Base-by-base conservation (phyloP, 2,888 invertebrate genomes). In the Steinernema carpocapsae region DNA sequence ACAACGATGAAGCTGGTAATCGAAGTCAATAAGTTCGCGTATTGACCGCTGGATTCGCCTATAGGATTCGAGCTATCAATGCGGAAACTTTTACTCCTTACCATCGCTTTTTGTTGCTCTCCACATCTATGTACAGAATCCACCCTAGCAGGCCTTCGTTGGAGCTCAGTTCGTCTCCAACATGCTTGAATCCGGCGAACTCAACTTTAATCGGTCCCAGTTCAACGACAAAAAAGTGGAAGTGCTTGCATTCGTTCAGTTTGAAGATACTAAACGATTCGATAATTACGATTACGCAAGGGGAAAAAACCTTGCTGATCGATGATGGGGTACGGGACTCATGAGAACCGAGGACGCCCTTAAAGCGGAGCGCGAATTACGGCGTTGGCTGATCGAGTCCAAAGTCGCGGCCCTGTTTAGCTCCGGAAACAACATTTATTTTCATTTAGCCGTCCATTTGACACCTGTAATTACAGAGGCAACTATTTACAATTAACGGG, bases 221-320 rank as follows among this genome's bases (percentile, higher is more conserved):
- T 81, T 94, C 93, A 22, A 96, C 95, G 81, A 93, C 91, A 88
- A 97, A 96, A 89, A 97, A 97, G 89, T 97, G 97, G 89, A 97
- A 97, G 88, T 97, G 97, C 4, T 96, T 96, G 89, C 97, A 97
- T 88, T 97, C 96, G 89, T 95, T 95, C 77, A 97, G 91, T 88
- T 93, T 93, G 72, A 93, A 94, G 90, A 94, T 76, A 46, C 73
- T 75, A 29, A 48, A 48, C 48, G 48, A 19, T 19, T n/a, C 37
- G 14, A 26, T 32, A 32, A 64, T 12, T 1, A 64, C 29, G 10
- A 22, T 6, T 37, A 32, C 56, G 26, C 56, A 19, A 56, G 56
- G 3, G 64, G 14, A 26, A 17, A 64, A 17, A 32, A 64, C 64
- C 64, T 64, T 3, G 64, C 37, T 64, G 64, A 64, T 32, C 64